phyloP scores from a whole-genome alignment of 2,888 invertebrate genomes.

The Erebia palarica region DNA sequence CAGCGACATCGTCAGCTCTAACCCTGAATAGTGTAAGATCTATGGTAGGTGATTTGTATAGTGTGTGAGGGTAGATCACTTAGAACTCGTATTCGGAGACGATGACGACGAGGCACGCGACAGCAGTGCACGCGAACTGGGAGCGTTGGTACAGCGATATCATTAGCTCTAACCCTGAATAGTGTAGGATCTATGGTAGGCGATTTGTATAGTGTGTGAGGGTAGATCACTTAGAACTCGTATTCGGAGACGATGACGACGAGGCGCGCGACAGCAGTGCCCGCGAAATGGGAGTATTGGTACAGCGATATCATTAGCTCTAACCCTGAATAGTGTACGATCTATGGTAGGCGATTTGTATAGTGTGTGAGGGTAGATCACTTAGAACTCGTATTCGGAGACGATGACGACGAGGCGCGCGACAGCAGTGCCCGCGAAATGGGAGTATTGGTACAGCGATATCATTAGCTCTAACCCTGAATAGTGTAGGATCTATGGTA shows the following conservation, averaged over 20 bases:
- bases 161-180: no score
- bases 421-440: constrained; percentile 90
- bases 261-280: no score
- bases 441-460: constrained; percentile 88
- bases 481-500: background rate
- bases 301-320: no score
- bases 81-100: constrained; percentile 87
- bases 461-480: constrained; percentile 85
- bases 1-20: no score
- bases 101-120: constrained; percentile 92
- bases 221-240: no score
- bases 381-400: constrained; percentile 87
- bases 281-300: no score
- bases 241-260: constrained; percentile 53
- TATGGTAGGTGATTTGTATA: background rate
- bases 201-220: no score
- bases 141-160: constrained; percentile 84
- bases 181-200: no score
- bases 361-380: background rate
- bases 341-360: background rate
- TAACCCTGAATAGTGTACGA: no score
- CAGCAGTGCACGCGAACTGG: constrained; percentile 89
- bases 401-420: constrained; percentile 93
- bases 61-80: no score
- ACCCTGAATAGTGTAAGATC: no score